phyloP scores from a whole-genome alignment of 2,888 invertebrate species.

The Dorcus hopei region DNA sequence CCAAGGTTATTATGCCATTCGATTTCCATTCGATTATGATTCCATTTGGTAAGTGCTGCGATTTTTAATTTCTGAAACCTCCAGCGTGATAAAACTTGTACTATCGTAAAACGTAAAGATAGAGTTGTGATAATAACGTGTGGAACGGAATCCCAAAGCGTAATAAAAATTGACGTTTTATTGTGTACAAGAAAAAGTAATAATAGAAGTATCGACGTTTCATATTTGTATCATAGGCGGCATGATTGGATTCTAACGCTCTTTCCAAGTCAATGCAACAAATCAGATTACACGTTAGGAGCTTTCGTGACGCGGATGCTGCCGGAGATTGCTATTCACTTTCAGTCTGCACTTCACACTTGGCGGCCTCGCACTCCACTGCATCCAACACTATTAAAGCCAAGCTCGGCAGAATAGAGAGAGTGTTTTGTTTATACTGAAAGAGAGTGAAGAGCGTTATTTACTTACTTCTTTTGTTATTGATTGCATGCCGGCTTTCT shows the following conservation, averaged over 20 bases:
- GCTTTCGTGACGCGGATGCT: slow-evolving; percentile 9
- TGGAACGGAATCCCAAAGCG: no score
- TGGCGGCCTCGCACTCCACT: slow-evolving; percentile 2
- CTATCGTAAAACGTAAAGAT: no score
- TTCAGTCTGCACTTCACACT: slow-evolving; percentile 5
- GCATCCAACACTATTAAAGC: not conserved
- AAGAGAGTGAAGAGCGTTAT: no score
- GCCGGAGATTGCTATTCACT: slow-evolving; percentile 12
- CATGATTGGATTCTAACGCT: slow-evolving; percentile 10
- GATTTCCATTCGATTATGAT: no score
- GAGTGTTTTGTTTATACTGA: not conserved
- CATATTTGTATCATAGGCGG: slow-evolving; percentile 12
- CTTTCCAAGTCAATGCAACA: slow-evolving; percentile 9
- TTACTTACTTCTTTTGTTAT: no score
- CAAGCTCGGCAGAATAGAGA: not conserved
- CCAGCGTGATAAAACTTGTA: no score
- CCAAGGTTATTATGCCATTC: no score
- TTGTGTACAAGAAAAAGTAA: slow-evolving; percentile 5
- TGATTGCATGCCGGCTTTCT: no score
- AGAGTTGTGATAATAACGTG: no score
- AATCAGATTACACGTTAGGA: slow-evolving; percentile 8
- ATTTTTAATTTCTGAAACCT: no score
- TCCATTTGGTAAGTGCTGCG: no score
- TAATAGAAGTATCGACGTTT: slow-evolving; percentile 8
- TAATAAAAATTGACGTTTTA: slow-evolving; percentile 6